Percentiles rank a stretch among this genome's conserved stretches.
Evolutionary conservation across 2,888 invertebrate genomes (phyloP).

Genomic region (Belgica antarctica): DNA sequence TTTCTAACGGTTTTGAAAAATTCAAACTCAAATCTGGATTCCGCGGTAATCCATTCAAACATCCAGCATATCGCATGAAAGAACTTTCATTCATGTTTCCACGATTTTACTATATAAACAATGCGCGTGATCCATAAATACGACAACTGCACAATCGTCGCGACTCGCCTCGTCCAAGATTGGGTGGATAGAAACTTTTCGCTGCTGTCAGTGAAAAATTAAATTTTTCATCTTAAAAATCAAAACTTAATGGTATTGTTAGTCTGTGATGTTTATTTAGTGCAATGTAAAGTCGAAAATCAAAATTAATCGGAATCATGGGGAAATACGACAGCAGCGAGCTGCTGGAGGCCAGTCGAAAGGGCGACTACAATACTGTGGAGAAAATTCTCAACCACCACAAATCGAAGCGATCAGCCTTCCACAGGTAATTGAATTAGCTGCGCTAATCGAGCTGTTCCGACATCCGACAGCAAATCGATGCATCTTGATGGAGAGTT

Average conservation of each 20-base stretch:
- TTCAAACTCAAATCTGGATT: not conserved
- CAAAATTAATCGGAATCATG: slow-evolving; percentile 59
- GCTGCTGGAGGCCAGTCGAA: slow-evolving; percentile 90
- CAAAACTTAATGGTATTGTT: slow-evolving; percentile 38
- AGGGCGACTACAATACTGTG: slow-evolving; percentile 82
- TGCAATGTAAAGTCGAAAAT: slow-evolving; percentile 35
- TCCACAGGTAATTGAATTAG: slow-evolving; percentile 32
- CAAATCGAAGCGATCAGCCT: slow-evolving; percentile 66
- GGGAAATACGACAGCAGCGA: slow-evolving; percentile 85
- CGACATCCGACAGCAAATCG: not conserved
- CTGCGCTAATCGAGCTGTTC: not conserved
- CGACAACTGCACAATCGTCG: not conserved
- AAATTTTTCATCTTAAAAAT: slow-evolving; percentile 16
- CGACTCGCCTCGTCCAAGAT: not conserved
- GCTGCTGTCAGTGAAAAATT: not conserved
- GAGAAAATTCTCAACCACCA: slow-evolving; percentile 82
- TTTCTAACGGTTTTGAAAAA: not conserved
- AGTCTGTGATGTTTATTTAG: slow-evolving; percentile 36
- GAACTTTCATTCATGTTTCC: slow-evolving; percentile 11
- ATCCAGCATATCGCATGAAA: slow-evolving; percentile 17
- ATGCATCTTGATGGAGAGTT: not conserved
- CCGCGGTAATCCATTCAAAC: not conserved
- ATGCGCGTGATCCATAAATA: not conserved
- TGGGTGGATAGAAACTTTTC: slow-evolving; percentile 40
- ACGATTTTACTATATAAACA: slow-evolving; percentile 1